A percentile compares a stretch with the other conserved stretches of the same genome.
Conservation (phyloP, 2,888 invertebrate species). For the Eilema sororculum region DNA sequence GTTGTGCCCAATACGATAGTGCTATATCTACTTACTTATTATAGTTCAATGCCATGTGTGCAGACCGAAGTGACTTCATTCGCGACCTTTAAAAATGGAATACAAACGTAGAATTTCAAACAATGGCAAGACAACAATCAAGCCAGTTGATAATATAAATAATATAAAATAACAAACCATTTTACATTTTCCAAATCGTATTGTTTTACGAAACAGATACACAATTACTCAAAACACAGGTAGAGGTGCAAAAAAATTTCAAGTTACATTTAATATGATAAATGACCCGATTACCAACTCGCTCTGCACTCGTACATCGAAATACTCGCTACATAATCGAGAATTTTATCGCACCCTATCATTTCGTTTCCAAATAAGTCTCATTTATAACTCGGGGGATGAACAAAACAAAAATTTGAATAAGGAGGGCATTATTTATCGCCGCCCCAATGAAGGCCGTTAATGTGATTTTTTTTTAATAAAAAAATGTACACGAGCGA, state of each 20-base stretch:
- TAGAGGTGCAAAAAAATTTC: conserved; percentile 36
- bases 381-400: conserved; percentile 85
- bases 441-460: conserved; percentile 87
- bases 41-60: not conserved
- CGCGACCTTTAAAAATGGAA: not conserved
- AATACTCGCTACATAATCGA: conserved; percentile 72
- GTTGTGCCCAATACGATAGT: too few relatives aligned
- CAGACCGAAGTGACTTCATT: not conserved
- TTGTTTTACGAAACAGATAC: conserved; percentile 27
- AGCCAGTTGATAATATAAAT: not conserved
- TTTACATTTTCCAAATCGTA: conserved; percentile 13
- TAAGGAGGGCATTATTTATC: conserved; percentile 87
- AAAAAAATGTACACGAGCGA: conserved; percentile 81
- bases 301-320: conserved; percentile 59
- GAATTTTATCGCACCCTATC: conserved; percentile 83
- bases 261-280: conserved; percentile 48
- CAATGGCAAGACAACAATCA: not conserved
- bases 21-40: too few relatives aligned
- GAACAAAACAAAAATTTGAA: conserved; percentile 87
- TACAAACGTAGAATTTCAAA: not conserved
- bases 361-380: conserved; percentile 85
- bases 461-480: conserved; percentile 87
- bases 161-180: not conserved
- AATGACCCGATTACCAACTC: conserved; percentile 55
- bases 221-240: conserved; percentile 36